These are phyloP conservation scores for Coluber constrictor DNA, from an alignment of 2,797 vertebrate genomes.

Conservation along the genomic window DNA sequence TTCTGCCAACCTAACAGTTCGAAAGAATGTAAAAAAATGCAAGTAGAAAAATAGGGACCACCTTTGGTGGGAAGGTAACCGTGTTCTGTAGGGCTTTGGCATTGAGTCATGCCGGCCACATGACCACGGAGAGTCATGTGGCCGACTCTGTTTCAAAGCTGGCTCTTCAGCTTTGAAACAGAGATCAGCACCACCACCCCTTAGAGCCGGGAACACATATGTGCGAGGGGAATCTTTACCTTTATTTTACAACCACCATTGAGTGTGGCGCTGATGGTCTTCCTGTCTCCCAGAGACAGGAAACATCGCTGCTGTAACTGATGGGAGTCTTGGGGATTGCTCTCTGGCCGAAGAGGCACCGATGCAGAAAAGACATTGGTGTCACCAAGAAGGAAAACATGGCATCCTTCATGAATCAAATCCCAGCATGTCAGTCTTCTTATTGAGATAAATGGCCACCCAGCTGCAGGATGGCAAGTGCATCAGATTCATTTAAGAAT, in stretches of 20 bases:
- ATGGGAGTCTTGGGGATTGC: not conserved
- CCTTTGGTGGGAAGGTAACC: too few relatives aligned
- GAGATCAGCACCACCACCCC: too few relatives aligned
- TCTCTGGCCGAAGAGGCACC: not conserved
- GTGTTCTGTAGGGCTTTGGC: too few relatives aligned
- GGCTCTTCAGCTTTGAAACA: too few relatives aligned
- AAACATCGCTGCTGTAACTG: constrained; percentile 7
- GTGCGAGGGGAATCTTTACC: too few relatives aligned
- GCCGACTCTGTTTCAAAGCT: too few relatives aligned
- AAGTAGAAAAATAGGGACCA: too few relatives aligned
- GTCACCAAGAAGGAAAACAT: not conserved
- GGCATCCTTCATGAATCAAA: constrained; percentile 59
- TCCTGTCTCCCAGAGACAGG: fast-evolving
- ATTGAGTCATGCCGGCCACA: too few relatives aligned
- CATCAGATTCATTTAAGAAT: constrained; percentile 55
- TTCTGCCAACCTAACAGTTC: too few relatives aligned
- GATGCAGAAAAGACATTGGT: constrained; percentile 30
- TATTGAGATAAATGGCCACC: constrained; percentile 66
- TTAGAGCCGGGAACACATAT: too few relatives aligned
- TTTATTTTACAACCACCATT: not conserved
- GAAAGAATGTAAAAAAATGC: too few relatives aligned
- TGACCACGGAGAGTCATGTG: too few relatives aligned
- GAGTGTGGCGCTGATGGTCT: not conserved
- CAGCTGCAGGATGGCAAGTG: not conserved
- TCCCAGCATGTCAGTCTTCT: constrained; percentile 29